Conservation (phyloP, 1,140 invertebrate species). For the Papilio machaon region DNA sequence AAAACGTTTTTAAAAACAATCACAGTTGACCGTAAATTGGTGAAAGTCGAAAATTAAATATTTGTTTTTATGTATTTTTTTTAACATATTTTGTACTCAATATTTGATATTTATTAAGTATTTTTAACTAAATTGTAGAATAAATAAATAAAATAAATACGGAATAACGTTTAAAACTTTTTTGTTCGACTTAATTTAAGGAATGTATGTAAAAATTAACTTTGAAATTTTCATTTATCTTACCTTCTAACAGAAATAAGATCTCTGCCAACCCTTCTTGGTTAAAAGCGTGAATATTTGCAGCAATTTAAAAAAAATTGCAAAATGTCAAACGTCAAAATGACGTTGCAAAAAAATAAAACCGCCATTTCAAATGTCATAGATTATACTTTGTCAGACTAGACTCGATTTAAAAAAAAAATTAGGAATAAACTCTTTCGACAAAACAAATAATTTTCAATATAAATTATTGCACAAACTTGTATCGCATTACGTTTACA, state of each 20-base stretch:
- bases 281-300: background rate
- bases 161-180: constrained; percentile 5
- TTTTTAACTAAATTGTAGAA: no score
- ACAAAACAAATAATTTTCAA: constrained; percentile 5
- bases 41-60: no score
- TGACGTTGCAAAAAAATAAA: constrained; percentile 2
- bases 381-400: constrained; percentile 25
- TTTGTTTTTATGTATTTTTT: no score
- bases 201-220: background rate
- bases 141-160: background rate
- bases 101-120: no score
- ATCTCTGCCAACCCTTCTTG: background rate
- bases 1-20: no score
- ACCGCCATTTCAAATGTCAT: constrained; percentile 2
- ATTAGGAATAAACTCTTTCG: background rate
- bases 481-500: background rate
- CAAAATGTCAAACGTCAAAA: background rate
- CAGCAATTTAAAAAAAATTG: background rate
- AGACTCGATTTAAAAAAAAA: constrained; percentile 3
- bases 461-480: constrained; percentile 21
- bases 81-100: no score
- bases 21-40: no score
- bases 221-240: background rate
- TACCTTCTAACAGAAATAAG: background rate
- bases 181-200: constrained; percentile 11